A percentile compares a stretch with the other conserved stretches of the same genome.
phyloP scores from a whole-genome alignment of 2,797 vertebrate species.

The Hozukius guyotensis region DNA sequence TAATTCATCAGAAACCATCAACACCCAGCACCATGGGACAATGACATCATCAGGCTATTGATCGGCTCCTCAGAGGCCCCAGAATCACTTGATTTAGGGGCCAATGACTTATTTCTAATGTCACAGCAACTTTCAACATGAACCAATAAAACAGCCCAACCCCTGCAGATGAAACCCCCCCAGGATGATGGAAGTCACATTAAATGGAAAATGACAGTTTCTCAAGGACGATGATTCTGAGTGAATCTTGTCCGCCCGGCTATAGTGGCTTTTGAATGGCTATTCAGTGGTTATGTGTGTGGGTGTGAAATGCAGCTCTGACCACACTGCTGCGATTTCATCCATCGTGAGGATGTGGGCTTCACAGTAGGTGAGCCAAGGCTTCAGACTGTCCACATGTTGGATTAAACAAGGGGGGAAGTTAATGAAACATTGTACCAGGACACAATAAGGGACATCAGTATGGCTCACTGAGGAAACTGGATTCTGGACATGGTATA shows the following conservation, averaged over 20 bases:
- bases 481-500: slow-evolving; percentile 23
- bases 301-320: slow-evolving; percentile 11
- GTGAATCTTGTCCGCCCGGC: background rate
- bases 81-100: slow-evolving; percentile 60
- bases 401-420: slow-evolving; percentile 23
- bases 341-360: background rate
- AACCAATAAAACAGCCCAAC: slow-evolving; percentile 43
- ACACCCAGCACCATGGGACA: slow-evolving; percentile 46
- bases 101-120: slow-evolving; percentile 67
- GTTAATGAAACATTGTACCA: slow-evolving; percentile 26
- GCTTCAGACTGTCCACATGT: background rate
- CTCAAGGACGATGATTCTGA: slow-evolving; percentile 52
- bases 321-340: slow-evolving; percentile 7
- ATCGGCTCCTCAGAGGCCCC: slow-evolving; percentile 57
- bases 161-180: slow-evolving; percentile 8
- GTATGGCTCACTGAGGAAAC: slow-evolving; percentile 29
- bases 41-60: slow-evolving; percentile 77
- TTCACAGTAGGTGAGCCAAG: slow-evolving; percentile 10
- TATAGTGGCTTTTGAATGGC: background rate
- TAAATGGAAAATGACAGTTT: slow-evolving; percentile 56
- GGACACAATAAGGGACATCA: slow-evolving; percentile 27
- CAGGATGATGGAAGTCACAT: slow-evolving; percentile 40
- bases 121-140: slow-evolving; percentile 48
- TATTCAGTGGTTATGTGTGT: background rate
- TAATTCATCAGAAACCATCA: slow-evolving; percentile 57